Base-by-base conservation (phyloP, 2,113 vertebrate species). In the Cryptotis parvus region DNA sequence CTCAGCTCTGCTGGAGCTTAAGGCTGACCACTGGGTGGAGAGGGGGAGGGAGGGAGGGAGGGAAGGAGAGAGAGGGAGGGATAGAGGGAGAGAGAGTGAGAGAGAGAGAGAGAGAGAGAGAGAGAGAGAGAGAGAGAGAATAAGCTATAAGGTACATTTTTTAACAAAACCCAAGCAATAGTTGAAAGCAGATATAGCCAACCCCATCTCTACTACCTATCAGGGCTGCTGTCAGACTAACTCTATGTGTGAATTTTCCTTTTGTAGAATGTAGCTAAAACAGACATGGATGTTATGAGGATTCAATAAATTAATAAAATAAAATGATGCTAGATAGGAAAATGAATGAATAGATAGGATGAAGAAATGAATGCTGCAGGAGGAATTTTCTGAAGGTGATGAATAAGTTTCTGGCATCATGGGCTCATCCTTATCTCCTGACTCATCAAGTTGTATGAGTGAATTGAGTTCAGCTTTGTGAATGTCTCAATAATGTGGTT, bases 201-300 rank as follows among this genome's bases (percentile, higher is more conserved):
- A 86, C 45, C 41, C 58, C 41, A 26, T 26, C 6, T 66, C 39
- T 39, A 15, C 43, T 66, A 65, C 43, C 22, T 18, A 76, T 84
- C 31, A 78, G 73, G 20, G 70, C 22, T 82, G 91, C 39, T 58
- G 75, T 65, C 8, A 55, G 26, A n/a, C 39, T 58, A 29, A 52
- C 63, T 41, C 29, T 89, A 26, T 72, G 55, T 41, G 26, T 91
- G n/a, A 20, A 2, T 18, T 49, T 83, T 33, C 90, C 49, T 24
- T 63, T 63, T 83, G 55, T 41, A 76, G 91, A 94, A 94, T 0
- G 39, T 43, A 69, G 24, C 52, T 18, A 49, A 52, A 27, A 61
- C 31, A 45, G 3, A 8, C 14, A 9, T 58, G 35, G 10, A 69
- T 15, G 20, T 41, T 39, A 24, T 35, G 90, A 65, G 33, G 27